These are phyloP conservation scores for Watsonalla binaria DNA, from an alignment of 2,888 invertebrate species.

Conservation along the genomic window DNA sequence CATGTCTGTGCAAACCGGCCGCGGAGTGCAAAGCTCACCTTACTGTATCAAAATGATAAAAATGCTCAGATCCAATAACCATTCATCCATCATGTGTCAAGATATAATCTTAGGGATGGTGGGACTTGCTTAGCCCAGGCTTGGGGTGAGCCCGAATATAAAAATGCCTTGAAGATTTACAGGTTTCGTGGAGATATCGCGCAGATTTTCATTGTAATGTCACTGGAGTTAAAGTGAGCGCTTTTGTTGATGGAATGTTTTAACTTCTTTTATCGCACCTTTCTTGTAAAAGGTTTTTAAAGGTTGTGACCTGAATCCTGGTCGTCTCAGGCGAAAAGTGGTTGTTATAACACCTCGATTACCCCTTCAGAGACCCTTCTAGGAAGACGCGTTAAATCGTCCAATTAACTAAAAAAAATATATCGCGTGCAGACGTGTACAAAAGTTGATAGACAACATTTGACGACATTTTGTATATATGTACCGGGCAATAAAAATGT, in stretches of 20 bases:
- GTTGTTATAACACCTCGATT: too few relatives aligned
- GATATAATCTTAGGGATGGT: conserved; percentile 81
- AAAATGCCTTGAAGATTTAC: conserved; percentile 77
- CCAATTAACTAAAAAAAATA: too few relatives aligned
- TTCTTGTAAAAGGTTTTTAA: too few relatives aligned
- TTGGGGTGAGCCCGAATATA: conserved; percentile 67
- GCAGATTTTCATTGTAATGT: conserved; percentile 65
- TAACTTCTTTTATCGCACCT: background rate
- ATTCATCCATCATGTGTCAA: conserved; percentile 89
- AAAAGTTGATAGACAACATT: background rate
- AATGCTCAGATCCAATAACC: conserved; percentile 86
- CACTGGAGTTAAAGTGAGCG: conserved; percentile 22
- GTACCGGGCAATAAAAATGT: background rate
- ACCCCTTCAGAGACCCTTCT: too few relatives aligned
- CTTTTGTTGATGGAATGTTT: background rate
- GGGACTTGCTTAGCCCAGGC: conserved; percentile 71
- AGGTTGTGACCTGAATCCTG: too few relatives aligned
- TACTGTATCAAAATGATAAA: conserved; percentile 80
- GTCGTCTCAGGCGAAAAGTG: too few relatives aligned
- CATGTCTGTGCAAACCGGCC: conserved; percentile 35
- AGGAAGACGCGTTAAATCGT: too few relatives aligned
- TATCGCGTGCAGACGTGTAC: too few relatives aligned
- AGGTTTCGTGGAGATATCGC: conserved; percentile 66
- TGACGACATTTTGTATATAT: background rate
- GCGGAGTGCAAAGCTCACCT: conserved; percentile 46